phyloP scores from a whole-genome alignment of 1,140 invertebrate species.

The Bombus superbus region DNA sequence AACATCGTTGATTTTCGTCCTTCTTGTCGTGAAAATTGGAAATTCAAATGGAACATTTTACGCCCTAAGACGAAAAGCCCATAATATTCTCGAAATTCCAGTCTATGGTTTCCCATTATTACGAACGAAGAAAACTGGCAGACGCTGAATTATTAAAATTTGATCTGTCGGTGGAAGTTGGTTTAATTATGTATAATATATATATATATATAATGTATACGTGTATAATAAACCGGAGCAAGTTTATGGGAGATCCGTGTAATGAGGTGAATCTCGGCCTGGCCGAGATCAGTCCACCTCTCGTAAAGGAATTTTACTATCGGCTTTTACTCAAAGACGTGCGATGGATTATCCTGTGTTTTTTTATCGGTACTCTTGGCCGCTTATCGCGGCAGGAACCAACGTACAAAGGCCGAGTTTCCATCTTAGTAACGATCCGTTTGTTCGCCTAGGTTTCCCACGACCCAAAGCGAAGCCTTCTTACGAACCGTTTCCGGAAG shows the following conservation, averaged over 20 bases:
- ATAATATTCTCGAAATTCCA: background rate
- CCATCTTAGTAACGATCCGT: conserved; percentile 27
- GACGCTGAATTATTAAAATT: conserved; percentile 28
- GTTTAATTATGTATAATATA: conserved; percentile 15
- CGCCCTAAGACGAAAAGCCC: no score
- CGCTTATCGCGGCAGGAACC: background rate
- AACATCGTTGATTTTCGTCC: background rate
- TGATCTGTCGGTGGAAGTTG: background rate
- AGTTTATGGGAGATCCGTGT: conserved; percentile 3
- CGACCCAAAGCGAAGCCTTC: background rate
- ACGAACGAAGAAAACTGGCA: no score
- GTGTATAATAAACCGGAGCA: background rate
- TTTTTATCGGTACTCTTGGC: conserved; percentile 23
- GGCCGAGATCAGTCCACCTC: conserved; percentile 12
- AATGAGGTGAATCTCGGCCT: conserved; percentile 40
- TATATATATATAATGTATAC: background rate
- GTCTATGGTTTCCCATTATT: background rate
- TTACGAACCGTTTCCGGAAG: conserved; percentile 22
- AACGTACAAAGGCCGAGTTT: background rate
- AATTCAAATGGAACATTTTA: background rate
- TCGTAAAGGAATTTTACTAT: conserved; percentile 57
- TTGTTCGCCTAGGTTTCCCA: conserved; percentile 29
- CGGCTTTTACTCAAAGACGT: background rate
- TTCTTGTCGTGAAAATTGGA: no score
- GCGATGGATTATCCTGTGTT: conserved; percentile 27